Percentiles rank a stretch among this genome's conserved stretches.
phyloP scores from a whole-genome alignment of 2,113 vertebrate species.

The Corythaixoides concolor region DNA sequence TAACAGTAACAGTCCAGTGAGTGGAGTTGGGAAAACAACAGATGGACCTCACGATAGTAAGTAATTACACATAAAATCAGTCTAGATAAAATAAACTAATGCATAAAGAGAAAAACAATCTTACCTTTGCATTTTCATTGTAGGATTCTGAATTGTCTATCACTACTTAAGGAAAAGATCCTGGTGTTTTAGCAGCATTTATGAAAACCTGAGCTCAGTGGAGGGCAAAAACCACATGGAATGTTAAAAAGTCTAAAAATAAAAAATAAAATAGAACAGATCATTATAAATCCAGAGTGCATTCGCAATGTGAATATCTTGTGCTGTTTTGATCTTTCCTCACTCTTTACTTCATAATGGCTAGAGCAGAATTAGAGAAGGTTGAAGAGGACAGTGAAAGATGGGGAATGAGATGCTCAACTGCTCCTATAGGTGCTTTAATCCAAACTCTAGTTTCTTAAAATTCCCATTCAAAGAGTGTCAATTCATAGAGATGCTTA shows the following conservation, averaged over 20 bases:
- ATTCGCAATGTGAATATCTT: neutral
- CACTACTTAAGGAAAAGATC: neutral
- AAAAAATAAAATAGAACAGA: neutral
- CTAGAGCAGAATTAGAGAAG: neutral
- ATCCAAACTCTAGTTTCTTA: neutral
- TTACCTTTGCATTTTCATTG: neutral
- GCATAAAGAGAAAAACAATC: neutral
- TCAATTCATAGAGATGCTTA: neutral
- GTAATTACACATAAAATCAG: neutral
- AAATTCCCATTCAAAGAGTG: neutral
- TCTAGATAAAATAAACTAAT: neutral
- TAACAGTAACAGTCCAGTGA: neutral
- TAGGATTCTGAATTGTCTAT: neutral
- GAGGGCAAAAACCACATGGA: neutral
- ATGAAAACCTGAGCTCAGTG: neutral
- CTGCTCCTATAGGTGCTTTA: neutral
- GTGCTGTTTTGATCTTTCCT: neutral
- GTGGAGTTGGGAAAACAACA: neutral
- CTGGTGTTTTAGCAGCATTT: neutral
- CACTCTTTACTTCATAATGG: neutral
- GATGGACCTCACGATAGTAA: neutral
- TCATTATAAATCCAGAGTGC: neutral
- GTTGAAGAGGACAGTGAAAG: neutral
- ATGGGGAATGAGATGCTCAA: neutral
- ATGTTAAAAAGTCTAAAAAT: neutral